phyloP scores from a whole-genome alignment of 2,113 vertebrate genomes.

The Cercopithecus mona region DNA sequence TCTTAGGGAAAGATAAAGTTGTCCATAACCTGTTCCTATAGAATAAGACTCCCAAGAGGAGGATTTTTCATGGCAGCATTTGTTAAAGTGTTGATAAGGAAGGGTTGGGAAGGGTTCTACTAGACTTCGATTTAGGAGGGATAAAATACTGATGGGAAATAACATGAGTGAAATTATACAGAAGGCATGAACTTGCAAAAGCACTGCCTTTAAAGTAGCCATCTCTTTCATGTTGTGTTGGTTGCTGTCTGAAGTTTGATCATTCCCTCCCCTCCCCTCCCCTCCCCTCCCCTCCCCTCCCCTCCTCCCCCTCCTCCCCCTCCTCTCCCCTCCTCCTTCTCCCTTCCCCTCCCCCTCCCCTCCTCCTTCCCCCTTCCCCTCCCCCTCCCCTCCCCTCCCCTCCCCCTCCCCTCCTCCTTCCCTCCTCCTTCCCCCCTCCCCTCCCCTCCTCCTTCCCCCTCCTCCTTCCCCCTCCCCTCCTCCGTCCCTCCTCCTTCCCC shows the following conservation, averaged over 20 bases:
- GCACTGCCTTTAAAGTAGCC: not conserved
- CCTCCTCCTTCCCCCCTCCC: too few species aligned
- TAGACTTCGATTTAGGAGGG: not conserved
- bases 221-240: not conserved
- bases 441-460: too few species aligned
- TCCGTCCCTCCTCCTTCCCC: too few species aligned
- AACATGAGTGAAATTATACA: not conserved
- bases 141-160: not conserved
- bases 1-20: not conserved
- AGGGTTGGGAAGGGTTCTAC: not conserved
- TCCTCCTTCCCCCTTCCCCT: accelerated
- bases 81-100: conserved; percentile 9
- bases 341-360: accelerated
- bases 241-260: not conserved
- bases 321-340: accelerated
- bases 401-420: too few species aligned
- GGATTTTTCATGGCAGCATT: not conserved
- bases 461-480: too few species aligned
- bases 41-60: not conserved
- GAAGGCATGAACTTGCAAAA: not conserved
- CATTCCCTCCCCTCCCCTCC: not conserved
- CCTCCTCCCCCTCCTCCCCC: accelerated
- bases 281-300: accelerated
- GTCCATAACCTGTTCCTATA: not conserved
- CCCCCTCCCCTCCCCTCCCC: accelerated